Evolutionary conservation across 2,113 vertebrate genomes (phyloP), one percentile per base, ranked within the genome.

Genomic region (Psettodes erumei): DNA sequence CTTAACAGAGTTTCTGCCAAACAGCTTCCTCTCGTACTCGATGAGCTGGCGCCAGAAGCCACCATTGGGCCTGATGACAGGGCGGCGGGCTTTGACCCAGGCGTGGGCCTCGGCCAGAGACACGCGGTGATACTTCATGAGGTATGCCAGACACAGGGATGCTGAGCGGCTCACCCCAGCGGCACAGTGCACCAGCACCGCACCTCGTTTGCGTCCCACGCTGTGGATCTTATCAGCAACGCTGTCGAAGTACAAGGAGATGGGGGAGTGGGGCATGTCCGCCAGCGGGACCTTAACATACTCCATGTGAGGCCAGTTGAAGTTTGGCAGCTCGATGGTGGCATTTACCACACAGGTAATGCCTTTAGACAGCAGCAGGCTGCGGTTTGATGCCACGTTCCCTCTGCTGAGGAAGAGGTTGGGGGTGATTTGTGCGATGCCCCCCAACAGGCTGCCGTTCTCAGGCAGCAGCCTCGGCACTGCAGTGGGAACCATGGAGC

Each of bases 11-110:
- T 95, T 96, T 89, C 96, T 97, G 71, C 98, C 98, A 12, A 96
- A 99, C 73, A 99, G 95, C 94, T 98, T 97, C 88, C 96, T 95
- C 89, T 99, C 98, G 4, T 99, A 99, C 79, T 98, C 96, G 78
- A 99, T 98, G 74, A 99, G 96, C 88, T 99, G 98, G 82, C 95
- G 92, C 97, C 97, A 99, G 95, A 99, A 99, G 81, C 98, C 98
- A 3, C 97, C 96, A 2, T 99, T 99, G 88, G 98, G 98, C 82
- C 96, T 92, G 60, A 99, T 99, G 80, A 99, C 92, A 0, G 98
- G 98, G 58, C 98, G 95, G 12, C 96, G 94, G 3, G 96, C 94
- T 78, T 98, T 98, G 71, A 99, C 96, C 98, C 98, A 99, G 92
- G 95, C 96, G 76, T 98, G 97, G 0, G 98, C 98, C 87, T 99